A percentile compares a stretch with the other conserved stretches of the same genome.
Evolutionary conservation across 2,113 vertebrate species (phyloP).

Genomic region (Anthoscopus minutus): DNA sequence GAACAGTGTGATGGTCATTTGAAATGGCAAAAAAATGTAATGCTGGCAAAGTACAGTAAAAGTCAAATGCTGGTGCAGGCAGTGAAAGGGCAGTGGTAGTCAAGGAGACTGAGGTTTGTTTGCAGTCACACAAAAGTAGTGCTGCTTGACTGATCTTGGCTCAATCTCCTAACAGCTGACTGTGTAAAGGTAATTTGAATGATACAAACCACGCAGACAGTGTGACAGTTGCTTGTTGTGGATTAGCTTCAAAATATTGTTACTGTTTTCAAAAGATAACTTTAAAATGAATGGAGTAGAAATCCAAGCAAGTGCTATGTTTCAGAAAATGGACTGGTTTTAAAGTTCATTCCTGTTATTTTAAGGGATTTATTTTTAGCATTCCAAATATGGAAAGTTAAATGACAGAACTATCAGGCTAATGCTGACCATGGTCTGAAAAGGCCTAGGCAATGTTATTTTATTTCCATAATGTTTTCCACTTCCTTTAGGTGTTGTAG

Average conservation of each 20-base stretch:
- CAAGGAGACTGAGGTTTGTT: background rate
- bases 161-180: background rate
- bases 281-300: background rate
- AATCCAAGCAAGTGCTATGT: background rate
- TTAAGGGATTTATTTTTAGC: background rate
- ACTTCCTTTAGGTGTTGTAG: background rate
- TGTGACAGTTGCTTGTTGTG: background rate
- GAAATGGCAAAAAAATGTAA: background rate
- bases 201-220: background rate
- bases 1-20: background rate
- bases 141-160: background rate
- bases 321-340: background rate
- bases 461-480: background rate
- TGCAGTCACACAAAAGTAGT: background rate
- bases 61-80: background rate
- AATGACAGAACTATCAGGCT: background rate
- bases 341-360: background rate
- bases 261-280: background rate
- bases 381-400: background rate
- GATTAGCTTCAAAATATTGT: background rate
- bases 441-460: background rate
- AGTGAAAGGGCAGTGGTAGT: background rate
- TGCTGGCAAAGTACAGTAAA: background rate
- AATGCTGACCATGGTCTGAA: background rate
- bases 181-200: background rate